Percentiles rank a stretch among this genome's conserved stretches.
Conservation (phyloP, 2,113 vertebrate species). For the Prunella himalayana region DNA sequence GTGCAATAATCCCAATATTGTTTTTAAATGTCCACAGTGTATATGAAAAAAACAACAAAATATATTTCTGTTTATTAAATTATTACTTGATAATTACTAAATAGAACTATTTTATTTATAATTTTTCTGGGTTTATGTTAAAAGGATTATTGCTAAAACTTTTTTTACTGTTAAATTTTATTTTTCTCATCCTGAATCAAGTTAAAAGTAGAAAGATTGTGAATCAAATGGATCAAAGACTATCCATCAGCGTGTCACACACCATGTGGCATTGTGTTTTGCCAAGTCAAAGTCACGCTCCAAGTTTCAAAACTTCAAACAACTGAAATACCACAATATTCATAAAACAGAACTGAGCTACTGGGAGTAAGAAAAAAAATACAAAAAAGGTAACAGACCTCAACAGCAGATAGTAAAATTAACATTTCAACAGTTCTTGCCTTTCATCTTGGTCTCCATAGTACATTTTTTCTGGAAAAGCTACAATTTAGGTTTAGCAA, state of each 20-base stretch:
- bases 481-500: conserved; percentile 84
- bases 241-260: conserved; percentile 69
- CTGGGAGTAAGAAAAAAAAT: conserved; percentile 85
- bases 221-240: conserved; percentile 56
- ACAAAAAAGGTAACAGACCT: conserved; percentile 91
- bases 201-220: not conserved
- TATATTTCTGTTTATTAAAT: not conserved
- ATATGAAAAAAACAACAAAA: not conserved
- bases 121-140: not conserved
- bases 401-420: conserved; percentile 98
- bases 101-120: not conserved
- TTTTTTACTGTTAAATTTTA: not conserved
- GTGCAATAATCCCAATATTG: not conserved
- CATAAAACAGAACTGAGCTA: conserved; percentile 94
- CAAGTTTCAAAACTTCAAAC: conserved; percentile 90
- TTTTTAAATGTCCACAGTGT: not conserved
- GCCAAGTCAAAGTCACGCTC: conserved; percentile 81
- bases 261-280: conserved; percentile 80
- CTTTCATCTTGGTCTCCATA: conserved; percentile 95
- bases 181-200: not conserved
- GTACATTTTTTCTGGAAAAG: conserved; percentile 82
- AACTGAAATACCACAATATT: conserved; percentile 92
- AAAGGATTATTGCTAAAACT: not conserved
- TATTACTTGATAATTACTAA: not conserved
- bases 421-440: conserved; percentile 98